Evolutionary conservation across 2,888 invertebrate genomes (phyloP).

Genomic region (Smittia sp.): DNA sequence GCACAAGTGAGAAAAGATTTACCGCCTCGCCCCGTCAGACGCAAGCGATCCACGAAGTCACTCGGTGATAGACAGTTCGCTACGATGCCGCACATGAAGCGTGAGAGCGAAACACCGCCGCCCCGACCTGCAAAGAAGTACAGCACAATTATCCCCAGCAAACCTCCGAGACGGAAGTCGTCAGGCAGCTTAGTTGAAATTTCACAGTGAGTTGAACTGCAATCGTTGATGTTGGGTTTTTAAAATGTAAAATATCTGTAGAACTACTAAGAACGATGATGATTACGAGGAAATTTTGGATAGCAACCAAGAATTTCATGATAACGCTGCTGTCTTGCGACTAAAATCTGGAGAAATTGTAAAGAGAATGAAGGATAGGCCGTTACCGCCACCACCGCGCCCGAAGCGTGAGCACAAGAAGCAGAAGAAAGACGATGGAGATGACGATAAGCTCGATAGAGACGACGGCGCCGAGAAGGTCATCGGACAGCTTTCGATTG

Average conservation of each 20-base stretch:
- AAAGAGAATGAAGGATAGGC: slow-evolving; percentile 80
- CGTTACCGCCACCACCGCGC: slow-evolving; percentile 80
- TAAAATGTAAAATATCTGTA: background rate
- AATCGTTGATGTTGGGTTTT: background rate
- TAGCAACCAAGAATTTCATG: slow-evolving; percentile 20
- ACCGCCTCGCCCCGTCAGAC: slow-evolving; percentile 62
- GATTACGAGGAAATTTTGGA: slow-evolving; percentile 56
- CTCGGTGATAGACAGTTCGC: slow-evolving; percentile 64
- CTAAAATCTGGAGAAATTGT: slow-evolving; percentile 73
- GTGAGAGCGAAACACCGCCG: slow-evolving; percentile 52
- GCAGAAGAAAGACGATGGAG: slow-evolving; percentile 51
- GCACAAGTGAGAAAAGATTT: slow-evolving; percentile 72
- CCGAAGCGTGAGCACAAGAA: slow-evolving; percentile 67
- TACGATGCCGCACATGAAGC: slow-evolving; percentile 60
- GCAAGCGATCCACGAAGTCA: slow-evolving; percentile 58
- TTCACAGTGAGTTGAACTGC: slow-evolving; percentile 45
- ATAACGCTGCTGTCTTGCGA: slow-evolving; percentile 54
- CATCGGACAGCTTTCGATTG: slow-evolving; percentile 26
- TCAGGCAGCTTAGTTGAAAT: slow-evolving; percentile 59
- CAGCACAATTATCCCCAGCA: slow-evolving; percentile 59
- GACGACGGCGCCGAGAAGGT: slow-evolving; percentile 46
- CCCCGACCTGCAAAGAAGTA: slow-evolving; percentile 64
- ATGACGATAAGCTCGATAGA: slow-evolving; percentile 46
- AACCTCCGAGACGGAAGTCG: slow-evolving; percentile 63
- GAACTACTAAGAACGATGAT: slow-evolving; percentile 55